Evolutionary conservation across 1,140 invertebrate genomes (phyloP), one percentile per base, ranked within the genome.

Genomic region (Lanistes nyassanus): DNA sequence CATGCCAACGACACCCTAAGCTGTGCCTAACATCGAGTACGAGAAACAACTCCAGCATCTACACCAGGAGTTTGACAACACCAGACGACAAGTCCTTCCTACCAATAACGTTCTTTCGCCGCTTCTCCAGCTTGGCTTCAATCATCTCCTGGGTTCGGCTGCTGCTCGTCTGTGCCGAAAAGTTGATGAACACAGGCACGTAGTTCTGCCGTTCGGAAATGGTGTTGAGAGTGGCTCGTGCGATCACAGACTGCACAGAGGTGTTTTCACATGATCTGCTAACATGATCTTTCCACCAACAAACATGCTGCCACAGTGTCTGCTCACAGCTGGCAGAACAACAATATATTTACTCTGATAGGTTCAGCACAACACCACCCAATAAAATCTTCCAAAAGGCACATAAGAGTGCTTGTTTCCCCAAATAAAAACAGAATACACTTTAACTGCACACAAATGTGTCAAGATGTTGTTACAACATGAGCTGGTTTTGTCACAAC

Each of bases 121-220:
- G 84, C 76, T 90, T 90, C 74, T 90, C 89, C 47, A 90, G 91
- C 60, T 92, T 89, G 11, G 78, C 75, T 79, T 90, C 89, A 76
- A 90, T 89, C 88, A 90, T 90, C 70, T 90, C 89, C 79, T 90
- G 89, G 37, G 88, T 90, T 62, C 89, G 80, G 64, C 84, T 83
- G 80, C 95, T 96, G 82, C 92, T 95, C 0, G 95, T 97, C 90
- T 96, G 95, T 0, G 95, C 95, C 0, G 95, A 96, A 89, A 97
- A 96, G 84, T 96, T 96, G 7, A 97, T 90, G 75, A 93, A 93
- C 6, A 94, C 91, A 0, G 95, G 93, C 23, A 95, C 91, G 84
- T 93, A 94, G 19, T 88, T 84, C 9, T 91, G 92, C 19, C 91
- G 90, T 2, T 91, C 86, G 31, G 91, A 86, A 65, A 96, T 91